Percentiles rank a stretch among this genome's conserved stretches.
Conservation (phyloP, 2,888 invertebrate genomes). For the Chymomyza fuscimana region DNA sequence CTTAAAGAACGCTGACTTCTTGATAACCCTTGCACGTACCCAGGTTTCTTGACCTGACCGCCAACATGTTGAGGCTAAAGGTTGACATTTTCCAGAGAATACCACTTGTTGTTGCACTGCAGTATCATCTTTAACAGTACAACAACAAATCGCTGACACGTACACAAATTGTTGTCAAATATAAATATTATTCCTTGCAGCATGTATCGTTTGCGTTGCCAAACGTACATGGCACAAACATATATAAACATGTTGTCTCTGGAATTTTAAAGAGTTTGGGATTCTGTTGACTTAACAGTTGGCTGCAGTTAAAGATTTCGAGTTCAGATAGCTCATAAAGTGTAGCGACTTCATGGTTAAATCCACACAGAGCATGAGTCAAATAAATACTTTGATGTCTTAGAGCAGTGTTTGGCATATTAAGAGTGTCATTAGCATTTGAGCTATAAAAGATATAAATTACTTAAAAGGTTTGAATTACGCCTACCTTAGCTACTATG, state of each 20-base stretch:
- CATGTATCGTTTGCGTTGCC: not conserved
- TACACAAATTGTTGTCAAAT: not conserved
- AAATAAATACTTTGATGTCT: not conserved
- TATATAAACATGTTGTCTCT: constrained; percentile 14
- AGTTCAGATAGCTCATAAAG: constrained; percentile 38
- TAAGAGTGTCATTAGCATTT: not conserved
- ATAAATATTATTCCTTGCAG: not conserved
- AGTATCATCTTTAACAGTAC: not conserved
- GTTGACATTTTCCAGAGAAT: not conserved
- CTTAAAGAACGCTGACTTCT: constrained; percentile 29
- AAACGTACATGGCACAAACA: not conserved
- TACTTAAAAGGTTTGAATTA: not conserved
- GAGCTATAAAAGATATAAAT: not conserved
- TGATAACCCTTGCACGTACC: constrained; percentile 20
- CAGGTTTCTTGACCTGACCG: constrained; percentile 48
- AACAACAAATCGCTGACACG: not conserved
- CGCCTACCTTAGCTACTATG: not conserved
- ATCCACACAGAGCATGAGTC: not conserved
- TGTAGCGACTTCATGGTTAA: not conserved
- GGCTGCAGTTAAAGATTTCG: constrained; percentile 26
- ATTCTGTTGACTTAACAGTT: constrained; percentile 17
- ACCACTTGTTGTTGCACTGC: not conserved
- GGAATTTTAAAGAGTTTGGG: constrained; percentile 57
- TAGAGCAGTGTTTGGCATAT: not conserved
- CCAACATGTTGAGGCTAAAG: not conserved